Evolutionary conservation across 2,888 invertebrate species (phyloP).

Genomic region (Callinectes sapidus): DNA sequence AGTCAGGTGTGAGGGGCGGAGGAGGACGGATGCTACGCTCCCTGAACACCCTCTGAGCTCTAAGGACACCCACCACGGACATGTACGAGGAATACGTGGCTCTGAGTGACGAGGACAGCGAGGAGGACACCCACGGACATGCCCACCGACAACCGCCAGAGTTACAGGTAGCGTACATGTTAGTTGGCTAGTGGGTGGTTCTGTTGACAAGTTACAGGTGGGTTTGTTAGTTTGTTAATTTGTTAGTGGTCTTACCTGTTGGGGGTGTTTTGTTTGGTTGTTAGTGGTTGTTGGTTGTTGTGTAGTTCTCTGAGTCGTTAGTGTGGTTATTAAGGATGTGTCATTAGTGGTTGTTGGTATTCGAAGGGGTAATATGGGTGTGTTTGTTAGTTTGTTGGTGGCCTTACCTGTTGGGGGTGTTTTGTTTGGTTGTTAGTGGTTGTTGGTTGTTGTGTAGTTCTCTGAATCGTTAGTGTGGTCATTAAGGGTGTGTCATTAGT

Average conservation of each 20-base stretch:
- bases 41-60: not conserved
- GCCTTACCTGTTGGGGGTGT: too few relatives aligned
- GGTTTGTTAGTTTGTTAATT: not conserved
- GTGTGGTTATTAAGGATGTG: too few relatives aligned
- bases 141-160: conserved; percentile 47
- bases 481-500: too few relatives aligned
- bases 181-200: not conserved
- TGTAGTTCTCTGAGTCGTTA: too few relatives aligned
- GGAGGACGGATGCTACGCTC: not conserved
- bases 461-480: too few relatives aligned
- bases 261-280: too few relatives aligned
- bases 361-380: too few relatives aligned
- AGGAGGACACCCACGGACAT: conserved; percentile 55
- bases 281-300: too few relatives aligned
- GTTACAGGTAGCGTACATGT: conserved; percentile 60
- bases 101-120: conserved; percentile 67
- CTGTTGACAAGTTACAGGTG: not conserved
- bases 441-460: too few relatives aligned
- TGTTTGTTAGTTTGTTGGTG: not conserved
- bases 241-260: not conserved
- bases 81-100: conserved; percentile 57
- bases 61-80: not conserved
- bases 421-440: too few relatives aligned
- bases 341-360: too few relatives aligned
- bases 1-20: conserved; percentile 12